Conservation (phyloP, 2,113 vertebrate species). For the Hylia prasina region DNA sequence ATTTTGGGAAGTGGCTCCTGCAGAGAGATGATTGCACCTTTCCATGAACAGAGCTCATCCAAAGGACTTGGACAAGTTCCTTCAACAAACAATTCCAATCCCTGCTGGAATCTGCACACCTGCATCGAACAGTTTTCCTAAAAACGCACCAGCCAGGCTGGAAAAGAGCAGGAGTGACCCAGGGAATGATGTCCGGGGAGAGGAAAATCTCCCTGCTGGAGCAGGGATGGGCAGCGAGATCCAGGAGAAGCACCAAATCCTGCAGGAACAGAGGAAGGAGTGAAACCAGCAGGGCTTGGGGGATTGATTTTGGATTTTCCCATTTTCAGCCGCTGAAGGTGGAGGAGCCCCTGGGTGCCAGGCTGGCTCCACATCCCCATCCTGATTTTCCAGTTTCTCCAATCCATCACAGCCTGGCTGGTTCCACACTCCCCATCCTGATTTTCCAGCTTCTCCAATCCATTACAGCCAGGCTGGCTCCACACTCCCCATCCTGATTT, state of each 20-base stretch:
- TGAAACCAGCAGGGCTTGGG: neutral
- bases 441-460: too few species aligned
- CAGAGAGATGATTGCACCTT: neutral
- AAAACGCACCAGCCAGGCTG: neutral
- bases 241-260: neutral
- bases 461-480: too few species aligned
- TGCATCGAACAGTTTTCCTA: neutral
- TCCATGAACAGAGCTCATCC: neutral
- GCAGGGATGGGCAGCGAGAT: neutral
- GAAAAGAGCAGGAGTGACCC: neutral
- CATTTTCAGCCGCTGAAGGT: neutral
- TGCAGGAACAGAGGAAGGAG: neutral
- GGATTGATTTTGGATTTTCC: neutral
- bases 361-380: accelerated
- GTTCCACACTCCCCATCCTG: too few species aligned
- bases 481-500: too few species aligned
- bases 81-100: neutral
- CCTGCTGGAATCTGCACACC: neutral
- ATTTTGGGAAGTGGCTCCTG: neutral
- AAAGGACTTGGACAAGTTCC: neutral
- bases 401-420: too few species aligned
- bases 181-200: neutral
- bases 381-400: neutral
- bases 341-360: neutral
- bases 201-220: neutral